Base-by-base conservation (phyloP, 2,113 vertebrate genomes). In the Anarhynchus alexandrinus region DNA sequence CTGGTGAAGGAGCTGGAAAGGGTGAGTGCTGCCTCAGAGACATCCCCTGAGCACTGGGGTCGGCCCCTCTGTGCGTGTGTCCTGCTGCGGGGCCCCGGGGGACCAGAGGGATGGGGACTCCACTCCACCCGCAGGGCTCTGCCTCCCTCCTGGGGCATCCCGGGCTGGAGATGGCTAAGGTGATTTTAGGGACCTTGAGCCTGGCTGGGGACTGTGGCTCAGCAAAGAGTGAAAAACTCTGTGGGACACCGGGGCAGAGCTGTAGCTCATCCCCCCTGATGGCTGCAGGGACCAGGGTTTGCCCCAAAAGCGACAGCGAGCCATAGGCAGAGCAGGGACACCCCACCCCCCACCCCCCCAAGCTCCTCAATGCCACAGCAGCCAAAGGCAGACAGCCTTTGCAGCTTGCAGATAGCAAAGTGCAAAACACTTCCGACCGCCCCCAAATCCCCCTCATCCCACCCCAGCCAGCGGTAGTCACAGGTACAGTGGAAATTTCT, bases 1-100 rank as follows among this genome's bases (percentile, higher is more conserved):
- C 98, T 99, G 78, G 98, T 99, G 78, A 98, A 99, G 94, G 99
- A 99, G 89, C 98, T 99, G 87, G 99, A 99, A 67, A 99, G 98
- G 98, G 99, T 99, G 96, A 92, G 97, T 71, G 45, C 9, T 12
- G 6, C 29, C 52, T 30, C 30, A 4, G 23, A 49, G 4, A 3
- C 1, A 2, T 21, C 19, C 25, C 42, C 43, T 14, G 71, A 12
- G 22, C 0, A 2, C 11, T 2, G 3, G 38, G 29, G 34, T 64
- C 5, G 4, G 38, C 19, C 22, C 8, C 14, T 32, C 58, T 0
- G 1, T 45, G 14, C 9, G 3, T 20, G 13, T 73, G 43, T 25
- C 8, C 2, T 5, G 27, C 42, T 38, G 66, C 0, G 1, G 19
- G 32, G 52, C 26, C 8, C 1, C 0, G 0, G 30, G 8, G 29